These are phyloP conservation scores for Pteria penguin DNA, from an alignment of 2,888 invertebrate species.

Conservation along the genomic window DNA sequence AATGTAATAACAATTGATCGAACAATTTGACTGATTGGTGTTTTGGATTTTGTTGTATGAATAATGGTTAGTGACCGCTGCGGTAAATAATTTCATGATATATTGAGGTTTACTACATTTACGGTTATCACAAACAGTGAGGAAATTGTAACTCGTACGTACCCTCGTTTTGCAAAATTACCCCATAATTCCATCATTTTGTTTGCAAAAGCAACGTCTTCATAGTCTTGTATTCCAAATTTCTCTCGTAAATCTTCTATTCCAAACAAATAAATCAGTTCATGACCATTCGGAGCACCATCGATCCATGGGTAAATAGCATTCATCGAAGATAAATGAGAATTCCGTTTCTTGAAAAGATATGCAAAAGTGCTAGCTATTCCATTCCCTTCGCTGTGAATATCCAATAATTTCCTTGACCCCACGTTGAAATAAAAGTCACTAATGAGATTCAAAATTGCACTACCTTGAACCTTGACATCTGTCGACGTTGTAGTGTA, in stretches of 20 bases:
- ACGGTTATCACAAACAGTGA: too few relatives aligned
- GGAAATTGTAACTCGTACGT: background rate
- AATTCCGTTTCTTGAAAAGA: background rate
- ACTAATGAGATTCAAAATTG: background rate
- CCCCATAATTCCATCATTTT: slow-evolving; percentile 18
- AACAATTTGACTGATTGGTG: too few relatives aligned
- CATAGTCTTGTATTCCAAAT: background rate
- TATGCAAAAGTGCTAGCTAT: slow-evolving; percentile 1
- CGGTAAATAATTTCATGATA: too few relatives aligned
- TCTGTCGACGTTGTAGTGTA: background rate
- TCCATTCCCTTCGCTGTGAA: background rate
- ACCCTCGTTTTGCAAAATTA: slow-evolving; percentile 28
- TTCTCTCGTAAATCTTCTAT: background rate
- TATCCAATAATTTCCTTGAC: background rate
- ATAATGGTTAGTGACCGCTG: background rate
- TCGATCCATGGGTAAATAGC: background rate
- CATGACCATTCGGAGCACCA: slow-evolving; percentile 13
- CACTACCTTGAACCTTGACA: background rate
- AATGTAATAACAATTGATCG: too few relatives aligned
- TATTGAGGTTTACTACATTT: too few relatives aligned
- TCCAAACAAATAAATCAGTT: slow-evolving; percentile 4
- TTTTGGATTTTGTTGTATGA: too few relatives aligned
- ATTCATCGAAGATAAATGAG: background rate
- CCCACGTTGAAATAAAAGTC: background rate
- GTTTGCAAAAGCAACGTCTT: background rate